Base-by-base conservation (phyloP, 2,797 vertebrate genomes). In the Sylvia borin region DNA sequence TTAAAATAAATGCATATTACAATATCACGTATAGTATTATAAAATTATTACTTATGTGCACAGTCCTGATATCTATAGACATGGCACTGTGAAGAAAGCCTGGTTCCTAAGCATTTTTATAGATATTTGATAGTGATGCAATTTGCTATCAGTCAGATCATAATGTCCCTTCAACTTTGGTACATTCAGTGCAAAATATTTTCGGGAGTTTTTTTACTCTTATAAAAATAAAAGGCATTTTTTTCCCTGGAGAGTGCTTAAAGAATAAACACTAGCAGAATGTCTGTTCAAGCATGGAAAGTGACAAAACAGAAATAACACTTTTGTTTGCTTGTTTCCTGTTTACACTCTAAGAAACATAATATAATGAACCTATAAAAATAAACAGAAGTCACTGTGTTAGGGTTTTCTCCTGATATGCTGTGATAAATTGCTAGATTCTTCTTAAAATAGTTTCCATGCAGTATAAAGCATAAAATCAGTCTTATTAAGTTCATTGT, bases 161-260 rank as follows among this genome's bases (percentile, higher is more conserved):
- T 94, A 90, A 97, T 75, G 93, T 97, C 95, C 97, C 92, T 98
- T 98, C 88, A 43, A 97, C 98, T 99, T 99, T 99, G 99, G 99
- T 99, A 99, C 99, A 98, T 99, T 99, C 98, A 98, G 99, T 99
- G 99, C 99, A 99, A 99, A 99, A 96, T 97, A 97, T 95, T 97
- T 96, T 5, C 14, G 96, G 97, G 97, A 96, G 85, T 85, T 95
- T 93, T 95, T 96, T 97, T 93, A 96, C 88, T 96, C 92, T 97
- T 98, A 98, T 95, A 97, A 98, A 98, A 98, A 98, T 98, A 98
- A 97, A 98, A 98, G 97, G 97, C 95, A 73, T 98, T 96, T 97
- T 97, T 94, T 58, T 57, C 73, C 97, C 97, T 97, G 96, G 96
- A 98, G 96, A 97, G 95, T 98, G 95, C 96, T 97, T 96, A 96